These are phyloP conservation scores for Cryptus armator DNA, from an alignment of 2,888 invertebrate species.

Conservation along the genomic window DNA sequence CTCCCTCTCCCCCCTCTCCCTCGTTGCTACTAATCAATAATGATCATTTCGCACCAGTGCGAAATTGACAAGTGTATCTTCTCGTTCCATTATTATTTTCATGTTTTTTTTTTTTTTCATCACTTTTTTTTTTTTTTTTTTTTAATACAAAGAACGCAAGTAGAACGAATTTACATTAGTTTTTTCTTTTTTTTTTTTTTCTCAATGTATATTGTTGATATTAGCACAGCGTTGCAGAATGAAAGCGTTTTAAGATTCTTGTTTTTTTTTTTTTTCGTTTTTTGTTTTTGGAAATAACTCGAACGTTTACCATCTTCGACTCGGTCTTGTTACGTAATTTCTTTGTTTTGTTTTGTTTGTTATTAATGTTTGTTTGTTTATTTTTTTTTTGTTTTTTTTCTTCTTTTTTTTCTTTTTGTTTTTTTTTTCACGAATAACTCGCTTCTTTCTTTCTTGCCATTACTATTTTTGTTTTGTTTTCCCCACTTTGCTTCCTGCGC, in stretches of 20 bases:
- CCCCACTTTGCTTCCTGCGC: slow-evolving; percentile 75
- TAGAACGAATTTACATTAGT: slow-evolving; percentile 69
- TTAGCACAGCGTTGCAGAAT: slow-evolving; percentile 81
- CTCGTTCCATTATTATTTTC: slow-evolving; percentile 45
- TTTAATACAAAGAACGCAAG: slow-evolving; percentile 67
- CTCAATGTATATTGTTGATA: slow-evolving; percentile 76
- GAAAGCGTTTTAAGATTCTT: slow-evolving; percentile 79
- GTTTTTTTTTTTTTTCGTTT: slow-evolving; percentile 8
- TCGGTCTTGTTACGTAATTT: slow-evolving; percentile 51
- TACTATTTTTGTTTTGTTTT: slow-evolving; percentile 47
- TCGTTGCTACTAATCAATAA: slow-evolving; percentile 68
- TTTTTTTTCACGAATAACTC: slow-evolving; percentile 16
- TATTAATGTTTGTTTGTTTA: slow-evolving; percentile 61
- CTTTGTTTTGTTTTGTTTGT: slow-evolving; percentile 53
- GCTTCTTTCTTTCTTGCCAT: slow-evolving; percentile 5
- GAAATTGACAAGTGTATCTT: slow-evolving; percentile 73
- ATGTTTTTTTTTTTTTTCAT: slow-evolving; percentile 41
- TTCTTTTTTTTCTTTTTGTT: slow-evolving; percentile 19
- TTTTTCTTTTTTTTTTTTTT: slow-evolving; percentile 44
- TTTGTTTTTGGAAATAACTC: slow-evolving; percentile 67
- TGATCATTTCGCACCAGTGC: slow-evolving; percentile 79
- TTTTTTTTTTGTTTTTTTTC: slow-evolving; percentile 46
- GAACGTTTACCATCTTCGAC: slow-evolving; percentile 68
- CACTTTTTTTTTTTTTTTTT: slow-evolving; percentile 38
- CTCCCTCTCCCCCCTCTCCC: slow-evolving; percentile 28